Percentiles rank a stretch among this genome's conserved stretches.
phyloP scores from a whole-genome alignment of 2,113 vertebrate species.

The Gymnorhina tibicen region DNA sequence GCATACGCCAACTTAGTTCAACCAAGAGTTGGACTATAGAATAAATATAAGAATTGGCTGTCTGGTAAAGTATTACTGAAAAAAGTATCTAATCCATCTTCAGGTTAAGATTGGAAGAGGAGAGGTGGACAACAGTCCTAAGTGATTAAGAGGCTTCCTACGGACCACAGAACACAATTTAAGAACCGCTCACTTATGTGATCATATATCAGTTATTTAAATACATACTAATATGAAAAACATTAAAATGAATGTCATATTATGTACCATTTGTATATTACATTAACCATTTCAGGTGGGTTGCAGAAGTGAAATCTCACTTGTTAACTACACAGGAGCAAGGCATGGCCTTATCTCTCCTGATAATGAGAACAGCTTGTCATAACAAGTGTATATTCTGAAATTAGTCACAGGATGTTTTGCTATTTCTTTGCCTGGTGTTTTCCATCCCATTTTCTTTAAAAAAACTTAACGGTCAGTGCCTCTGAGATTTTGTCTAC shows the following conservation, averaged over 20 bases:
- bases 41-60: neutral
- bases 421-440: neutral
- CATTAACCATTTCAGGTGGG: neutral
- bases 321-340: neutral
- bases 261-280: neutral
- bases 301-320: neutral
- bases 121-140: neutral
- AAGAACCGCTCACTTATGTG: neutral
- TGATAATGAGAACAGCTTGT: neutral
- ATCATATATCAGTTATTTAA: neutral
- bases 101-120: neutral
- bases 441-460: neutral
- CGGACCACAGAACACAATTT: neutral
- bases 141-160: neutral
- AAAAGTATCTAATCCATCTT: neutral
- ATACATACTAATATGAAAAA: neutral
- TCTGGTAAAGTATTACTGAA: neutral
- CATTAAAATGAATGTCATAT: neutral
- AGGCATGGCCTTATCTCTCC: neutral
- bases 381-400: neutral
- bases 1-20: neutral
- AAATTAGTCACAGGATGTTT: neutral
- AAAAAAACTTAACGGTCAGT: neutral
- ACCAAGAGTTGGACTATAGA: neutral
- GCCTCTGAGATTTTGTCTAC: neutral